These are phyloP conservation scores for Drosophila mimica DNA, from an alignment of 2,888 invertebrate species.

Conservation along the genomic window DNA sequence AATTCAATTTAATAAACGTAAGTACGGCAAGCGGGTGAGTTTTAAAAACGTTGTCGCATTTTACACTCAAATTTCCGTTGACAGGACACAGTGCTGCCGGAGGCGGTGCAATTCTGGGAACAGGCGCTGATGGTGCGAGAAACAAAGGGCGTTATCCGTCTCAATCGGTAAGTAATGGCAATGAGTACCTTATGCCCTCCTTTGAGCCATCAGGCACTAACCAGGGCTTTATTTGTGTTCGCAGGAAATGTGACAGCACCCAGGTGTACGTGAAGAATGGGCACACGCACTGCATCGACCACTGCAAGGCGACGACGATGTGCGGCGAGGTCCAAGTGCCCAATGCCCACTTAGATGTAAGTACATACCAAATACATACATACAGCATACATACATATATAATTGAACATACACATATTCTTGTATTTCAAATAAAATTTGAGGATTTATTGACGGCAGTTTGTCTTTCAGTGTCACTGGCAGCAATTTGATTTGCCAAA, in stretches of 20 bases:
- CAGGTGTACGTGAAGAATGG: slow-evolving; percentile 94
- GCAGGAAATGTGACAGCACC: slow-evolving; percentile 94
- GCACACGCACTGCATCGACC: slow-evolving; percentile 94
- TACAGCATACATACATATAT: background rate
- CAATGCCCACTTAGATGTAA: slow-evolving; percentile 95
- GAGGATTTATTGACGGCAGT: background rate
- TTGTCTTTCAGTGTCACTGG: background rate
- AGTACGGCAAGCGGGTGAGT: slow-evolving; percentile 85
- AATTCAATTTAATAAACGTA: slow-evolving; percentile 95
- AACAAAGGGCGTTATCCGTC: slow-evolving; percentile 93
- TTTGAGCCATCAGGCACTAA: background rate
- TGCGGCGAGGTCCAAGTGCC: slow-evolving; percentile 99
- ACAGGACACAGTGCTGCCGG: slow-evolving; percentile 94
- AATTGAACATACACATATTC: background rate
- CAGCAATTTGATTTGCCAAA: background rate
- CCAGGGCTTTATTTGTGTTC: background rate
- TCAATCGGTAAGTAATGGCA: slow-evolving; percentile 90
- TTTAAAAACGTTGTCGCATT: background rate
- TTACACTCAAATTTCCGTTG: slow-evolving; percentile 28
- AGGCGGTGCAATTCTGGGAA: slow-evolving; percentile 97
- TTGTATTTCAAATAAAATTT: background rate
- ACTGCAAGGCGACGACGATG: slow-evolving; percentile 93
- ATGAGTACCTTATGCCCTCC: background rate
- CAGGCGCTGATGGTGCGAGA: slow-evolving; percentile 94
- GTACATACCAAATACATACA: slow-evolving; percentile 68